Percentiles rank a stretch among this genome's conserved stretches.
phyloP scores from a whole-genome alignment of 2,113 vertebrate species.

The Apaloderma vittatum region DNA sequence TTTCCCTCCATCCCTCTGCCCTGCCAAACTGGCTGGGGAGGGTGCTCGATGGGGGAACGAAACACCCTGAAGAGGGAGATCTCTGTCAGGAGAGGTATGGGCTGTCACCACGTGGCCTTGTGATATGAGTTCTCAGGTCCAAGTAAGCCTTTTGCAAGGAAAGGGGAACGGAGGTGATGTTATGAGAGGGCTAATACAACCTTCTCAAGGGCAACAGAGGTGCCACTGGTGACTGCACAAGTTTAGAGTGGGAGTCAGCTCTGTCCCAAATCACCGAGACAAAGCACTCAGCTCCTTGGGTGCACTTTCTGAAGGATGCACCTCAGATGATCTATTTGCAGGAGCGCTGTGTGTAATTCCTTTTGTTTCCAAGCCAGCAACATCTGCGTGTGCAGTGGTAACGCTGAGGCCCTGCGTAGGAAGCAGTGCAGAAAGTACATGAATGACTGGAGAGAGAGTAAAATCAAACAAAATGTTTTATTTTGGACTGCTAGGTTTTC shows the following conservation, averaged over 20 bases:
- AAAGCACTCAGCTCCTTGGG: background rate
- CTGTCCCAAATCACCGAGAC: background rate
- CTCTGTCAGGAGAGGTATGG: accelerated
- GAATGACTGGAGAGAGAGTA: background rate
- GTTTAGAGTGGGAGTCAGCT: background rate
- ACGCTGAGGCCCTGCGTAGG: background rate
- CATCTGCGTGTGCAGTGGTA: background rate
- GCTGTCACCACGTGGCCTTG: background rate
- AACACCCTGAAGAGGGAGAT: background rate
- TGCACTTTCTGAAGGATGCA: background rate
- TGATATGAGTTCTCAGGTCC: background rate
- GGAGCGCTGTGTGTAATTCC: background rate
- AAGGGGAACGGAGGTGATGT: accelerated
- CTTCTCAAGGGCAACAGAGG: background rate
- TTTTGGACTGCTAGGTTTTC: background rate
- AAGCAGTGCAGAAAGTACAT: conserved; percentile 20
- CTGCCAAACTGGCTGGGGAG: background rate
- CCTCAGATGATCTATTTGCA: background rate
- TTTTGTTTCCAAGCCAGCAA: conserved; percentile 3
- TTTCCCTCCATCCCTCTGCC: background rate
- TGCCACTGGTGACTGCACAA: background rate
- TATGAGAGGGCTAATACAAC: background rate
- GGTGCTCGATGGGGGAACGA: background rate
- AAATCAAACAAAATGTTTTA: background rate
- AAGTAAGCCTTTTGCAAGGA: background rate